A percentile compares a stretch with the other conserved stretches of the same genome.
Evolutionary conservation across 2,888 invertebrate species (phyloP).

Genomic region (Marronus borbonicus): DNA sequence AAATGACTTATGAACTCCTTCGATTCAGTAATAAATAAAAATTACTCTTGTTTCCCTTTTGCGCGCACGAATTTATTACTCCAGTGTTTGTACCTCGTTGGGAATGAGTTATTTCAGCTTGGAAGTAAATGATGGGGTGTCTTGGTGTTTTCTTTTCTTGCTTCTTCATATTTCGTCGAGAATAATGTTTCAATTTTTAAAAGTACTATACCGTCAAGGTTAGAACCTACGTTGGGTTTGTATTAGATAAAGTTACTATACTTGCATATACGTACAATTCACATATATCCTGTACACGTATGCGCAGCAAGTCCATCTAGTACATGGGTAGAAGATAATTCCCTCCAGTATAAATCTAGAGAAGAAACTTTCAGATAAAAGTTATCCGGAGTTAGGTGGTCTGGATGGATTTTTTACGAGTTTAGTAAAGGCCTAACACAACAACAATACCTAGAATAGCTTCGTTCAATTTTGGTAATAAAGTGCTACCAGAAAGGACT

Average conservation of each 20-base stretch:
- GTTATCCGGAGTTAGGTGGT: too few relatives aligned
- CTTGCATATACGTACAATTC: not conserved
- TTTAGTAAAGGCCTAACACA: too few relatives aligned
- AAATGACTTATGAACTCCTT: slow-evolving; percentile 41
- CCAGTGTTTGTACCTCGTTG: slow-evolving; percentile 22
- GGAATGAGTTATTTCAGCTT: slow-evolving; percentile 7
- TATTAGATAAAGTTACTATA: not conserved
- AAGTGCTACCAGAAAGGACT: too few relatives aligned
- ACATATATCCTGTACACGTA: not conserved
- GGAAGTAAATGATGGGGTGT: slow-evolving; percentile 10
- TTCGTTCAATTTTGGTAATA: too few relatives aligned
- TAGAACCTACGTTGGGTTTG: too few relatives aligned
- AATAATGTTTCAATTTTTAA: slow-evolving; percentile 13
- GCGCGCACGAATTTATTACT: slow-evolving; percentile 11
- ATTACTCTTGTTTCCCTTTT: slow-evolving; percentile 33
- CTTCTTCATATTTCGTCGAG: not conserved
- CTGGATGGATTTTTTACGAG: too few relatives aligned
- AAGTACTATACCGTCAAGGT: not conserved
- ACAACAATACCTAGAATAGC: too few relatives aligned
- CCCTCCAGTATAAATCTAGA: too few relatives aligned
- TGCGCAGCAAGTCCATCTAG: too few relatives aligned
- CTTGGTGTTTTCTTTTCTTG: not conserved
- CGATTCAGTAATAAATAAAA: slow-evolving; percentile 38
- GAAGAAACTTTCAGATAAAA: too few relatives aligned
- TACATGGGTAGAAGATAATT: too few relatives aligned